Percentiles rank a stretch among this genome's conserved stretches.
phyloP scores from a whole-genome alignment of 2,797 vertebrate species.

The Picus viridis region DNA sequence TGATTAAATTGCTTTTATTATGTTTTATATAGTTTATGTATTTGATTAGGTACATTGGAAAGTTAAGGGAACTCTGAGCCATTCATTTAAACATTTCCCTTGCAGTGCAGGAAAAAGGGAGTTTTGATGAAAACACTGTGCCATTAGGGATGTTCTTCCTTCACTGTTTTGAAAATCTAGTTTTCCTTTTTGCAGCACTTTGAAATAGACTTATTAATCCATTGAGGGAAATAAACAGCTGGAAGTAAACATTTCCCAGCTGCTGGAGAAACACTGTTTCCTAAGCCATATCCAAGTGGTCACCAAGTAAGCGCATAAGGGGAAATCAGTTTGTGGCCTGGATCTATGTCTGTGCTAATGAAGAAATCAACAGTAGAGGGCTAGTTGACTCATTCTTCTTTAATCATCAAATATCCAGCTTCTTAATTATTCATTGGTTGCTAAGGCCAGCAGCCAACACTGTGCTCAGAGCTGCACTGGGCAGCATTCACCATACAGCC shows the following conservation, averaged over 20 bases:
- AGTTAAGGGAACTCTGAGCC: not conserved
- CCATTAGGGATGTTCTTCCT: not conserved
- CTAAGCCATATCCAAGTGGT: slow-evolving; percentile 52
- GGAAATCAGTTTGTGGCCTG: slow-evolving; percentile 39
- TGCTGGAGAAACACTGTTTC: slow-evolving; percentile 50
- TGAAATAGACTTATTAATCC: slow-evolving; percentile 62
- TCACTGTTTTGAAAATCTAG: slow-evolving; percentile 28
- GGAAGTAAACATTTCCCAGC: slow-evolving; percentile 51
- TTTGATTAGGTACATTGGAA: not conserved
- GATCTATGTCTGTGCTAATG: slow-evolving; percentile 30
- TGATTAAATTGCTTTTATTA: not conserved
- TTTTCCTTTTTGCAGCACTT: slow-evolving; percentile 48
- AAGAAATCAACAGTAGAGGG: slow-evolving; percentile 38
- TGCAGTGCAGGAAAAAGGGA: not conserved
- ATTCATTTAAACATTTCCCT: not conserved
- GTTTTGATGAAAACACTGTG: not conserved
- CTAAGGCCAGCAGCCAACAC: slow-evolving; percentile 10
- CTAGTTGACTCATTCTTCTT: slow-evolving; percentile 42
- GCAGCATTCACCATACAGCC: not conserved
- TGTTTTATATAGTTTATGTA: not conserved
- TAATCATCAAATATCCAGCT: slow-evolving; percentile 23
- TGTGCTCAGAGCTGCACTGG: not conserved
- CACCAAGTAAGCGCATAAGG: slow-evolving; percentile 34
- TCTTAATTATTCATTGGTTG: slow-evolving; percentile 54
- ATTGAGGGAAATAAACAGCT: slow-evolving; percentile 60